Evolutionary conservation across 1,140 invertebrate species (phyloP), one percentile per base, ranked within the genome.

Genomic region (Pemphigus obesinymphae): DNA sequence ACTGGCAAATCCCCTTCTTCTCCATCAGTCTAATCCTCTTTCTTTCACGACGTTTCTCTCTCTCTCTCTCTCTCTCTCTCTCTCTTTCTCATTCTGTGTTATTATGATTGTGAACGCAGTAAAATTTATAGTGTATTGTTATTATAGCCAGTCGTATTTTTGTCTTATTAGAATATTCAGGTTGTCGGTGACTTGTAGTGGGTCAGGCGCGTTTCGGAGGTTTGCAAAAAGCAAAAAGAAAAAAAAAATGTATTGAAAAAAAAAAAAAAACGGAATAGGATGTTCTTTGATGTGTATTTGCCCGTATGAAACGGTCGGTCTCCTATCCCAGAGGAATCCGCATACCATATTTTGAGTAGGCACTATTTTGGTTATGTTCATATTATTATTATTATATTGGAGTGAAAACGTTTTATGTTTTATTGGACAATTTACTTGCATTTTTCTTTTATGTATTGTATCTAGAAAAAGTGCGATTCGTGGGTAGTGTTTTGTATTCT

Each of bases 61-160:
- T 11, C 43, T 45, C 43, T 45, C 10, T 13, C 1, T 40, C 37
- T 40, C 4, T 40, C 37, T 5, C 53, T 53, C 13, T 34, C 50
- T 13, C 10, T 58, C 29, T 58, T 58, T 58, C 34, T 78, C 76
- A 29, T 58, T 80, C 55, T 63, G n/a, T 29, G 26, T 48, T 31
- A 45, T 80, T 80, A 63, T 80, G 76, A 61, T 80, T 61, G 76
- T 63, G 37, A 63, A 15, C 50, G 26, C 76, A 61, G 76, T 45
- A 80, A 80, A 80, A 80, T 80, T 80, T 80, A 80, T 80, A 55
- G 76, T 20, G 76, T 80, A 80, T 80, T 80, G 76, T 80, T 80
- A 80, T 68, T 72, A n/a, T 80, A 80, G 76, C 55, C 3, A 80
- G 76, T 80, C 40, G 37, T 61, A 80, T 61, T 80, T n/a, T 80